Evolutionary conservation across 2,888 invertebrate genomes (phyloP), one percentile per base, ranked within the genome.

Genomic region (Gastrophysa polygoni): DNA sequence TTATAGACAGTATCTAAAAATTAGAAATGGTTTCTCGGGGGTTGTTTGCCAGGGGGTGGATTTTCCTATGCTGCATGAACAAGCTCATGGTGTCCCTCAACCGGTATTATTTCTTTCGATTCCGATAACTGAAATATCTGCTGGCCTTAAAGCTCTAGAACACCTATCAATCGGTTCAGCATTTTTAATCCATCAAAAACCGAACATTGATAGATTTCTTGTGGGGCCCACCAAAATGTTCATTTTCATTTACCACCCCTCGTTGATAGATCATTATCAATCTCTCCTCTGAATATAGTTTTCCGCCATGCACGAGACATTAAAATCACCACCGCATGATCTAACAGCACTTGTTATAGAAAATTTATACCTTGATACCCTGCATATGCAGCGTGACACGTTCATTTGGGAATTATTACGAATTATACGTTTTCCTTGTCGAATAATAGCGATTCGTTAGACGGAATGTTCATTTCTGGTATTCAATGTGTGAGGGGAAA

Each of bases 271-370:
- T n/a, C n/a, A n/a, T n/a, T n/a, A 47, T 5, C 49, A 50, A 57
- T 58, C 28, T n/a, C n/a, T n/a, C 20, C 20, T 24, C 16, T 24
- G 43, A 54, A 44, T 48, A 21, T 11, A 17, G 52, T 47, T 44
- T 54, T 54, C 54, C 59, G 54, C 38, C 46, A n/a, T n/a, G n/a
- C n/a, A 47, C 47, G 44, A 59, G 54, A 59, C 52, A 52, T 59
- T 46, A 47, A 52, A 60, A 60, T 60, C 55, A 60, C 44, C 50
- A 49, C 16, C 21, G 28, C 24, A 24, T 29, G 28, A 29, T 49
- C 48, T 20, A 18, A 34, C 49, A 49, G 55, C 46, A 59, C 54
- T 59, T 59, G 59, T 59, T 49, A 47, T 59, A 59, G 16, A 28
- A 50, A 56, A 60, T 56, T 60, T 49, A 57, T 57, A 24, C 24